Evolutionary conservation across 2,113 vertebrate species (phyloP), one percentile per base, ranked within the genome.

Genomic region (Psephotus haematonotus): DNA sequence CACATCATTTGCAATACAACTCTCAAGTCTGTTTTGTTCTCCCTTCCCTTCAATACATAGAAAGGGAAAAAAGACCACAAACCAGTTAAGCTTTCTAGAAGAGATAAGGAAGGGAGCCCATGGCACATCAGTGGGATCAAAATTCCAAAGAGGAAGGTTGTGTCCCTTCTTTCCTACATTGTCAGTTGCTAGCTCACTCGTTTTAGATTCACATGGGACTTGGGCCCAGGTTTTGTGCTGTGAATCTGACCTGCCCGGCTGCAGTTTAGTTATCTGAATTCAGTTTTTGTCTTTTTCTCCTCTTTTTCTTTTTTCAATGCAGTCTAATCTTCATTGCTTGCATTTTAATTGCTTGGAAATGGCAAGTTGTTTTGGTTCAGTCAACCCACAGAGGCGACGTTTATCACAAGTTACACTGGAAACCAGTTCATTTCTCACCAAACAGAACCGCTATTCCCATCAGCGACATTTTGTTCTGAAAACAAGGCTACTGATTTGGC

Each of bases 401-500:
- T 98, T 98, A 98, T 98, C 98, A 93, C 85, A 49, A 41, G 37
- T 93, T 97, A 93, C 75, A 69, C 85, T 91, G 93, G 0, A 60
- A 97, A 94, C 92, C 70, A 29, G 89, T 55, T 96, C 90, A 83
- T 94, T 97, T 98, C 98, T 97, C 98, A 98, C 97, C 95, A 92
- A 88, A 92, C 88, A 74, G 89, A 97, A 85, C 92, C 80, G 85
- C 86, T 96, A 93, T 90, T 97, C 93, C 76, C 93, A 97, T 90
- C 92, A 89, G 86, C 92, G 94, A 98, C 97, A 97, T 93, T 88
- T 53, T 97, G 97, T 97, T 97, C 98, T 97, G 94, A 97, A 97
- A 98, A 98, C 97, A 98, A 98, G 97, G 96, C 98, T 98, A 97
- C 97, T 97, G 97, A 97, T 97, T 93, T 98, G 97, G 97, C 97